Evolutionary conservation across 2,888 invertebrate genomes (phyloP).

Genomic region (Drosophila subsilvestris): DNA sequence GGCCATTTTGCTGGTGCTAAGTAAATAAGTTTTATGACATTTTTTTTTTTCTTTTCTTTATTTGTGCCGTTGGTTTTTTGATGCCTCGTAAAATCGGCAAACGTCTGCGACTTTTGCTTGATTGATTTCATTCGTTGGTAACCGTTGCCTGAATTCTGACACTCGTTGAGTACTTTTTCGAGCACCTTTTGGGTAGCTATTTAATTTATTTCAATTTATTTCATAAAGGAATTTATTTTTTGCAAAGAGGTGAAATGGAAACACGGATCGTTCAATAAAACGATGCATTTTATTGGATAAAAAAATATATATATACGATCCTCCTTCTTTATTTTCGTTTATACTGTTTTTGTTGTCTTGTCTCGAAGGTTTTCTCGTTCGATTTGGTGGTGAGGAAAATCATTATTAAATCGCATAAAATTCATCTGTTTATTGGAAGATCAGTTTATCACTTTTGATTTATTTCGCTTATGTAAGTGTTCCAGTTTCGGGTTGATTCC

Average conservation of each 20-base stretch:
- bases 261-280: too few relatives aligned
- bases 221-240: background rate
- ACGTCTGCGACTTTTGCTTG: slow-evolving; percentile 64
- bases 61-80: slow-evolving; percentile 27
- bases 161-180: slow-evolving; percentile 6
- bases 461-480: too few relatives aligned
- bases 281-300: too few relatives aligned
- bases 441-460: background rate
- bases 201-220: background rate
- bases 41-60: slow-evolving; percentile 46
- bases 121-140: slow-evolving; percentile 66
- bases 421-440: too few relatives aligned
- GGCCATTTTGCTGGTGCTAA: slow-evolving; percentile 54
- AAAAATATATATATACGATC: too few relatives aligned
- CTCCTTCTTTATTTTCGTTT: too few relatives aligned
- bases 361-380: too few relatives aligned
- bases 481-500: background rate
- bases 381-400: too few relatives aligned
- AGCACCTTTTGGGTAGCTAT: background rate
- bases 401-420: too few relatives aligned
- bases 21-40: slow-evolving; percentile 79
- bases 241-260: too few relatives aligned
- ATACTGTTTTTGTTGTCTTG: too few relatives aligned
- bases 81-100: slow-evolving; percentile 66
- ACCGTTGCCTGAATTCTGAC: slow-evolving; percentile 32